phyloP scores from a whole-genome alignment of 2,113 vertebrate genomes.

The Condylura cristata region DNA sequence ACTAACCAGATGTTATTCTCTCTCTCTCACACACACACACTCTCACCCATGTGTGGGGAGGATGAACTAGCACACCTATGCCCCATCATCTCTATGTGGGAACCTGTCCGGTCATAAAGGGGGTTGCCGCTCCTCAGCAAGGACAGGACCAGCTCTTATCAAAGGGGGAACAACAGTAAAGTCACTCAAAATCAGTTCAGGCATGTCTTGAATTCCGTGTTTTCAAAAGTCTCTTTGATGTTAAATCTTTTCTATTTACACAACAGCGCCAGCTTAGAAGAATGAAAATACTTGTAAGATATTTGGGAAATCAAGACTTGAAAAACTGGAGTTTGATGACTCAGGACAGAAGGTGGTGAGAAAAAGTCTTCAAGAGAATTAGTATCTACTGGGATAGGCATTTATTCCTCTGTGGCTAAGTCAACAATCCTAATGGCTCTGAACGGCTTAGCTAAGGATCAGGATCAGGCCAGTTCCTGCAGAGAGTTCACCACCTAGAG shows the following conservation, averaged over 20 bases:
- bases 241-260: constrained; percentile 21
- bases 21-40: background rate
- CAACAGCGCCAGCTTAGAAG: constrained; percentile 13
- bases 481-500: constrained; percentile 38
- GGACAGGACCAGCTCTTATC: background rate
- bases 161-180: constrained; percentile 9
- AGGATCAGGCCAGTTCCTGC: constrained; percentile 1
- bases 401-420: constrained; percentile 33
- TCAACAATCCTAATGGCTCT: constrained; percentile 36
- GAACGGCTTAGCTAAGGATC: constrained; percentile 16
- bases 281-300: constrained; percentile 15
- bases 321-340: background rate
- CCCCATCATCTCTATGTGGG: background rate
- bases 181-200: constrained; percentile 23
- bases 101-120: background rate
- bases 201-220: background rate
- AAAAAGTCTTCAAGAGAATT: constrained; percentile 23
- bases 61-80: background rate
- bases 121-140: background rate
- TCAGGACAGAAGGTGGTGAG: constrained; percentile 33
- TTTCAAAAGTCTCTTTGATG: background rate
- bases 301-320: constrained; percentile 13
- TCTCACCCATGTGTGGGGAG: background rate
- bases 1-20: constrained; percentile 18
- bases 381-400: background rate